Evolutionary conservation across 2,113 vertebrate genomes (phyloP).

Genomic region (Petrocephalus microphthalmus): DNA sequence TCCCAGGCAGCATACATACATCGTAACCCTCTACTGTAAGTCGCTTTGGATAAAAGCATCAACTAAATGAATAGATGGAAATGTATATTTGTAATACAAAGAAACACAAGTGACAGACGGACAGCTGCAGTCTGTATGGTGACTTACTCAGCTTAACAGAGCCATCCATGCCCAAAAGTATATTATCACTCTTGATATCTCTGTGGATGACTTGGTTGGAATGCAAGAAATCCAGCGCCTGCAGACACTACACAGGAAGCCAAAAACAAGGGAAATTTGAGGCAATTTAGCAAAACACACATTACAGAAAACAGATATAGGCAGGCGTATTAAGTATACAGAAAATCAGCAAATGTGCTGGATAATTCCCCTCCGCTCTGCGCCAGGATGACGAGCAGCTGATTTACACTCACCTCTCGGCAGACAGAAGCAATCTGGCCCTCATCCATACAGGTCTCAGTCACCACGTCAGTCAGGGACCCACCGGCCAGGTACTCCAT

Average conservation of each 20-base stretch:
- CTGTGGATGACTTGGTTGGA: slow-evolving; percentile 97
- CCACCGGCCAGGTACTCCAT: slow-evolving; percentile 98
- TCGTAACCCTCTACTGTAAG: background rate
- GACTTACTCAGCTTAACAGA: slow-evolving; percentile 94
- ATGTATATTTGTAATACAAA: background rate
- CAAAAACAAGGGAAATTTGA: background rate
- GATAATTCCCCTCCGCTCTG: background rate
- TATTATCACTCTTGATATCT: slow-evolving; percentile 98
- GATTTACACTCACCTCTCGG: slow-evolving; percentile 76
- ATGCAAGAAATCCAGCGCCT: slow-evolving; percentile 95
- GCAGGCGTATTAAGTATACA: background rate
- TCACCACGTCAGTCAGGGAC: slow-evolving; percentile 93
- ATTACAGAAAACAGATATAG: background rate
- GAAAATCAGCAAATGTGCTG: background rate
- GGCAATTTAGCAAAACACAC: background rate
- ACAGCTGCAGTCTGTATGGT: background rate
- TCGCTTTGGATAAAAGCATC: background rate
- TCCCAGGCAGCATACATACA: background rate
- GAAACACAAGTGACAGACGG: background rate
- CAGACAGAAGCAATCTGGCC: slow-evolving; percentile 98
- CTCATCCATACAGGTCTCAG: slow-evolving; percentile 98
- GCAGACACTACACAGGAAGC: slow-evolving; percentile 76
- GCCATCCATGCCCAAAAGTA: slow-evolving; percentile 94
- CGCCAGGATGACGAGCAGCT: background rate
- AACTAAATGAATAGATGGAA: background rate